Base-by-base conservation (phyloP, 2,113 vertebrate species). In the Eretmodus cyanostictus region DNA sequence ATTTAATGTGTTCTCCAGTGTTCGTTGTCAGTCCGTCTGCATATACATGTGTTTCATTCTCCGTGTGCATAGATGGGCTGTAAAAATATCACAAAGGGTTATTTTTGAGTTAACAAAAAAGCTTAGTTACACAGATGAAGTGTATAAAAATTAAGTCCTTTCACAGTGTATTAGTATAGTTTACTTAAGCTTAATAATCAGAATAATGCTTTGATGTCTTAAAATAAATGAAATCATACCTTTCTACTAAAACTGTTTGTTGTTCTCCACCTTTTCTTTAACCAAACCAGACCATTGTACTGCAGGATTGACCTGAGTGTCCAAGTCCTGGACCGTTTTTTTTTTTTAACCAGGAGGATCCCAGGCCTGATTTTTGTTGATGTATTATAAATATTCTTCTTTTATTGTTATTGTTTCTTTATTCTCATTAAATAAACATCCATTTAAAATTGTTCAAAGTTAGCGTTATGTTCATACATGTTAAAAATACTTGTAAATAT, bases 321-420 rank as follows among this genome's bases (percentile, higher is more conserved):
- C 19, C 19, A 10, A 53, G 19, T 53, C 19, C 0, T 54, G 51
- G 51, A 54, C 51, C 1, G 0, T 11, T 11, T 22, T 11, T 51
- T 22, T 22, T 40, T 53, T 22, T 22, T 3, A 53, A 53, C 9
- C 51, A 54, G 51, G 1, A 54, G n/a, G 51, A 54, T 54, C n/a
- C 19, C n/a, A 54, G 5, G 51, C 51, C 9, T 54, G 10, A 10
- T 53, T 53, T n/a, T 53, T 53, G 51, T 22, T 53, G 19, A 53
- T 53, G 51, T 53, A 53, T 53, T 53, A 22, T 11, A 54, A 54
- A 54, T 54, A 54, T 54, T 54, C n/a, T 54, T 54, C 10, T 54
- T 24, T 2, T 12, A 54, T 24, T 54, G 53, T 54, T 54, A 54
- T 54, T 54, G n/a, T 54, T 54, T 22, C 53, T 54, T 54, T 54